Base-by-base conservation (phyloP, 1,140 invertebrate species). In the Achroia grisella region DNA sequence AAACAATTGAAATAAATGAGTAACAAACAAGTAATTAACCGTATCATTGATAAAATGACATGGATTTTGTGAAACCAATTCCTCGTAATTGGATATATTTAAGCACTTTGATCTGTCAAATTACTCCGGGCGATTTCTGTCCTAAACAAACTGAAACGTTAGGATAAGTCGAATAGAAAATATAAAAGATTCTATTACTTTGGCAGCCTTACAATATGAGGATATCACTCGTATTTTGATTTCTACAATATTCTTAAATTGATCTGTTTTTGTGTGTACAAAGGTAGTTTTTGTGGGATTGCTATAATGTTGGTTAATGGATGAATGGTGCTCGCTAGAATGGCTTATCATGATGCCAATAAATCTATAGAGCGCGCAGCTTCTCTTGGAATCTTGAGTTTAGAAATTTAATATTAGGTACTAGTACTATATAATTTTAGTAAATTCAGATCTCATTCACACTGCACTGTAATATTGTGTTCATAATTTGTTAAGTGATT, bases 11-110 rank as follows among this genome's bases (percentile, higher is more conserved):
- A 23, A 2, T 23, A 23, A 23, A 23, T 6, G 17, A 23, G 17
- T 23, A 23, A 23, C 17, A 23, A n/a, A 23, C 17, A 23, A 23
- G 17, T 6, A 3, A n/a, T n/a, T n/a, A n/a, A n/a, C n/a, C n/a
- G n/a, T n/a, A n/a, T n/a, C 32, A 23, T 17, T 37, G 15, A 37
- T 37, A n/a, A 15, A 37, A 37, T 15, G 35, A 37, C 15, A 37
- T 17, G 15, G 35, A 42, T 42, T 32, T 29, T 45, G 1, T 41
- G 32, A 11, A 41, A 48, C 41, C 45, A 48, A 41, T 48, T 35
- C 33, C 11, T 17, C n/a, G 45, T 48, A 48, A 48, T 48, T 48
- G 39, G 39, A 48, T 48, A 48, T 48, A 39, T 48, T 48, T 48
- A 32, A 42, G 32, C 32, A 41, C 39, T 48, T 48, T 48, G 45